phyloP scores from a whole-genome alignment of 2,113 vertebrate genomes.

The Bolborhynchus lineola region DNA sequence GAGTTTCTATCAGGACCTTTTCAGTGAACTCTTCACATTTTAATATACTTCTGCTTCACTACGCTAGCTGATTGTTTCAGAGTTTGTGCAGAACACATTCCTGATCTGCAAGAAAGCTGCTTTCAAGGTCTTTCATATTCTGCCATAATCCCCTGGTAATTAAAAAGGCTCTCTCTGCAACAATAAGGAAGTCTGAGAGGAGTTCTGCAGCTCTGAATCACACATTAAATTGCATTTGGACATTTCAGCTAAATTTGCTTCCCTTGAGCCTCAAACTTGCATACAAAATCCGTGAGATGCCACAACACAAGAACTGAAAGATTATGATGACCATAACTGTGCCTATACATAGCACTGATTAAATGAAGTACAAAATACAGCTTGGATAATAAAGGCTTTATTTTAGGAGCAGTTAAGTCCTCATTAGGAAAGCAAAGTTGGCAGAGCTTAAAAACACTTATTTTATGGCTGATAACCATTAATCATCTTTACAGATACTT shows the following conservation, averaged over 20 bases:
- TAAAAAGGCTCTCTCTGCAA: constrained; percentile 67
- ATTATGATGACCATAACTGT: constrained; percentile 17
- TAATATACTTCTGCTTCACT: constrained; percentile 68
- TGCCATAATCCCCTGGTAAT: constrained; percentile 72
- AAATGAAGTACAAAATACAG: constrained; percentile 40
- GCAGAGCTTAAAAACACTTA: constrained; percentile 45
- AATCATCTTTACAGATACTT: neutral
- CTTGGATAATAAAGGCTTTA: constrained; percentile 29
- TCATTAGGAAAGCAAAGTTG: constrained; percentile 45
- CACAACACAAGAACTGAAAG: constrained; percentile 40
- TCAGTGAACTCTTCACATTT: constrained; percentile 69
- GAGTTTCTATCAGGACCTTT: constrained; percentile 55
- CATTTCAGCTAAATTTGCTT: constrained; percentile 55
- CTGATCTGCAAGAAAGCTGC: constrained; percentile 62
- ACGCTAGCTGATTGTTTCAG: constrained; percentile 46
- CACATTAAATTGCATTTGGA: constrained; percentile 46
- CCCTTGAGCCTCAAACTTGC: constrained; percentile 38
- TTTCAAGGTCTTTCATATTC: constrained; percentile 55
- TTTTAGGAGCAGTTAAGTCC: constrained; percentile 16
- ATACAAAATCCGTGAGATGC: constrained; percentile 32
- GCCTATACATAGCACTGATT: constrained; percentile 33
- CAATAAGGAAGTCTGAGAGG: constrained; percentile 65
- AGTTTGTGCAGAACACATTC: constrained; percentile 55
- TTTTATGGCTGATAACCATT: constrained; percentile 13
- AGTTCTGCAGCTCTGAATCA: constrained; percentile 10